Evolutionary conservation across 1,140 invertebrate species (phyloP), one percentile per base, ranked within the genome.

Genomic region (Cepaea nemoralis): DNA sequence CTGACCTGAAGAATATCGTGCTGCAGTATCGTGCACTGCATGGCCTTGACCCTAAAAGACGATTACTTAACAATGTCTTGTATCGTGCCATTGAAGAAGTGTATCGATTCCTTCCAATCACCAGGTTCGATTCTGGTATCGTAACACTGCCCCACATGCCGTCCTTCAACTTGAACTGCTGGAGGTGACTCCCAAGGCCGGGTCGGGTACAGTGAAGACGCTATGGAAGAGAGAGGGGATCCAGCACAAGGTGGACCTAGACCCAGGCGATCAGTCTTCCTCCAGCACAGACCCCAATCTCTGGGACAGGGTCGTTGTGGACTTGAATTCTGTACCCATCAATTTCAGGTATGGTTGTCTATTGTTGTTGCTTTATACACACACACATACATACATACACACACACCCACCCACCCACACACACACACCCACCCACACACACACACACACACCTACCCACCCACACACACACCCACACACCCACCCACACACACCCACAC

Each of bases 121-220:
- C 63, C 67, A 69, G 33, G 33, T 31, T 31, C 67, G 33, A 69
- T 37, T 39, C 37, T 69, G 67, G 67, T 55, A 55, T 55, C 12
- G 50, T n/a, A 55, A 55, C 50, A 55, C 50, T 22, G 50, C 50
- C 24, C 14, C 14, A 22, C 14, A 55, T 22, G 50, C 24, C 3
- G 50, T 55, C 50, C 50, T 55, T 2, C 12, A 55, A n/a, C 24
- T 55, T 14, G 50, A 55, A 55, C 50, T 55, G 12, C 8, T 55
- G 50, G 50, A 55, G 50, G n/a, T 55, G 5, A 22, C 50, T 6
- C 50, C 8, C 8, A 55, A 55, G 24, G 5, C 50, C 14, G 12
- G 12, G 12, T 55, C 24, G 3, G 3, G 12, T 5, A 22, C 50
- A 3, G 24, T n/a, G 14, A n/a, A 5, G n/a, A 5, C 12, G 12